A percentile compares a stretch with the other conserved stretches of the same genome.
phyloP scores from a whole-genome alignment of 2,797 vertebrate genomes.

The Microctenopoma stevenorrisi region DNA sequence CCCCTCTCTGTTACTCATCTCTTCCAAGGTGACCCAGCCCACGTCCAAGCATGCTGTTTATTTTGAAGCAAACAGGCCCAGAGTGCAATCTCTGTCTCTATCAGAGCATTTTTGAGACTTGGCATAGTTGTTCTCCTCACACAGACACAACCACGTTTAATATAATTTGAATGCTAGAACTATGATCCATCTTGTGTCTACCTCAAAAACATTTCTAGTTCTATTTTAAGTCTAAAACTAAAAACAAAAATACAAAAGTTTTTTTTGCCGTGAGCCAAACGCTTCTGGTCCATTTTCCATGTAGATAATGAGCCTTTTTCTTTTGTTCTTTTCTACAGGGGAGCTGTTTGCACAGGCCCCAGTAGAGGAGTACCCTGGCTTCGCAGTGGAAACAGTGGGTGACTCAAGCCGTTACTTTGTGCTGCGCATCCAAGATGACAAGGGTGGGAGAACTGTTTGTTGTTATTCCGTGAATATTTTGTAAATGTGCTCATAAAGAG shows the following conservation, averaged over 20 bases:
- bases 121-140: background rate
- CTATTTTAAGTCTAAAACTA: background rate
- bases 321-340: slow-evolving; percentile 78
- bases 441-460: slow-evolving; percentile 81
- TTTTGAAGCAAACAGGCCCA: slow-evolving; percentile 34
- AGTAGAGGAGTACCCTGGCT: slow-evolving; percentile 92
- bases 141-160: background rate
- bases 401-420: slow-evolving; percentile 99
- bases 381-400: slow-evolving; percentile 94
- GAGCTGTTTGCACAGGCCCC: slow-evolving; percentile 97
- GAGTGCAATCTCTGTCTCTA: slow-evolving; percentile 17
- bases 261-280: slow-evolving; percentile 7
- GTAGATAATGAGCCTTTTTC: slow-evolving; percentile 5
- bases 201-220: background rate
- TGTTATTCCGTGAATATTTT: slow-evolving; percentile 33
- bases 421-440: slow-evolving; percentile 96
- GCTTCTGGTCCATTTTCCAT: slow-evolving; percentile 2
- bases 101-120: slow-evolving; percentile 3
- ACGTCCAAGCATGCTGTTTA: slow-evolving; percentile 36
- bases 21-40: slow-evolving; percentile 70
- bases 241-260: background rate
- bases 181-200: background rate
- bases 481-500: slow-evolving; percentile 25
- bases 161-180: background rate
- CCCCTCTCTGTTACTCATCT: slow-evolving; percentile 65